A percentile compares a stretch with the other conserved stretches of the same genome.
phyloP scores from a whole-genome alignment of 2,797 vertebrate species.

The Euthynnus affinis region DNA sequence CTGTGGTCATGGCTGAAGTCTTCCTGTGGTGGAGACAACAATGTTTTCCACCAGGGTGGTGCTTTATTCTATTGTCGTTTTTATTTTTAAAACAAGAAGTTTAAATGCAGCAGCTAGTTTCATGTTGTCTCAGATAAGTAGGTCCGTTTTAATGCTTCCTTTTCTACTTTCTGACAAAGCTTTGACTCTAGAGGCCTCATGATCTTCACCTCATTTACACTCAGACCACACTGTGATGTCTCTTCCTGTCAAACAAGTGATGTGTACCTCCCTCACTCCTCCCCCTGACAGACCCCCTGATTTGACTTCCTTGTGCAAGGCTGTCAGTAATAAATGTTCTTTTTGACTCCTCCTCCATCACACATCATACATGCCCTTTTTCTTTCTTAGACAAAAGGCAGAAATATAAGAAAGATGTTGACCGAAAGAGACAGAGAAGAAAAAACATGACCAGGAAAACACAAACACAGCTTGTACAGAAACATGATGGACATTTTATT shows the following conservation, averaged over 20 bases:
- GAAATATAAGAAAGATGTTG: not conserved
- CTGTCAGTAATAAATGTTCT: not conserved
- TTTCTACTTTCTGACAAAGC: too few relatives aligned
- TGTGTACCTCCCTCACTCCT: not conserved
- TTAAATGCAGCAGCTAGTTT: not conserved
- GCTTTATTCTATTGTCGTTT: not conserved
- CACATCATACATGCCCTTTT: rapidly evolving
- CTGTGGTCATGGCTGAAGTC: not conserved
- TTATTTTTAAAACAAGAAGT: not conserved
- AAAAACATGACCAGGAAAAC: not conserved
- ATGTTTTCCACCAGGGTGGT: not conserved
- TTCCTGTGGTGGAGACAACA: not conserved
- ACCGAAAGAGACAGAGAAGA: rapidly evolving
- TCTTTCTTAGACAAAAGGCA: not conserved
- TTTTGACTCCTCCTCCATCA: conserved; percentile 3
- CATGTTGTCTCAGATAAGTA: not conserved
- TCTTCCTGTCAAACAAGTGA: conserved; percentile 15
- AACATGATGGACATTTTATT: not conserved
- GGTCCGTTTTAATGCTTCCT: too few relatives aligned
- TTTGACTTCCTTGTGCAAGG: too few relatives aligned
- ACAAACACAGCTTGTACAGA: not conserved
- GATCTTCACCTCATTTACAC: not conserved
- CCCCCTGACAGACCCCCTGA: too few relatives aligned
- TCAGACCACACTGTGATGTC: conserved; percentile 20
- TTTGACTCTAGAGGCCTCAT: not conserved